A percentile compares a stretch with the other conserved stretches of the same genome.
Evolutionary conservation across 2,888 invertebrate genomes (phyloP).

Genomic region (Kryphioiulus occultus): DNA sequence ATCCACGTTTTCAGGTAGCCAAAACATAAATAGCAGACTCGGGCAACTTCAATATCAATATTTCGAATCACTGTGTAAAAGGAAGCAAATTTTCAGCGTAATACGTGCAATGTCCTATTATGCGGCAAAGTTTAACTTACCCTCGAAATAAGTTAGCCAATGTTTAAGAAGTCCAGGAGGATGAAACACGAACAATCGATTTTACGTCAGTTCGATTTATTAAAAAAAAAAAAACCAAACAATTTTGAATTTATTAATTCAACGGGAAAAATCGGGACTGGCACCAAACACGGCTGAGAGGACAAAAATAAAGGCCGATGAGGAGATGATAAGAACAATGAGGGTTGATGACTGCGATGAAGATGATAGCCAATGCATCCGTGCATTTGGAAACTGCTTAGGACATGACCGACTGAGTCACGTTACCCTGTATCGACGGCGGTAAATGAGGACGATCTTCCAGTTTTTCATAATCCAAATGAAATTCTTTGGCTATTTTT

Average conservation of each 20-base stretch:
- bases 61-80: too few relatives aligned
- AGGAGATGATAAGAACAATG: conserved; percentile 5
- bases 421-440: conserved; percentile 59
- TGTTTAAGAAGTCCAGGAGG: too few relatives aligned
- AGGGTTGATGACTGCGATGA: background rate
- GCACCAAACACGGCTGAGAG: too few relatives aligned
- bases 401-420: background rate
- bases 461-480: conserved; percentile 98
- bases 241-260: background rate
- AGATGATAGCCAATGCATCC: background rate
- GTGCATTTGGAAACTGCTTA: background rate
- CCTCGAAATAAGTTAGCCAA: too few relatives aligned
- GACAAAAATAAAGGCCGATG: background rate
- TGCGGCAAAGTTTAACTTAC: too few relatives aligned
- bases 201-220: background rate
- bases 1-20: too few relatives aligned
- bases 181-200: background rate
- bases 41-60: too few relatives aligned
- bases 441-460: conserved; percentile 89
- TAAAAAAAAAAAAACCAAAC: background rate
- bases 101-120: too few relatives aligned
- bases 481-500: conserved; percentile 98
- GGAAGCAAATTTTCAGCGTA: too few relatives aligned
- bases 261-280: background rate
- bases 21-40: too few relatives aligned